Evolutionary conservation across 2,888 invertebrate genomes (phyloP).

Genomic region (Hedya salicella): DNA sequence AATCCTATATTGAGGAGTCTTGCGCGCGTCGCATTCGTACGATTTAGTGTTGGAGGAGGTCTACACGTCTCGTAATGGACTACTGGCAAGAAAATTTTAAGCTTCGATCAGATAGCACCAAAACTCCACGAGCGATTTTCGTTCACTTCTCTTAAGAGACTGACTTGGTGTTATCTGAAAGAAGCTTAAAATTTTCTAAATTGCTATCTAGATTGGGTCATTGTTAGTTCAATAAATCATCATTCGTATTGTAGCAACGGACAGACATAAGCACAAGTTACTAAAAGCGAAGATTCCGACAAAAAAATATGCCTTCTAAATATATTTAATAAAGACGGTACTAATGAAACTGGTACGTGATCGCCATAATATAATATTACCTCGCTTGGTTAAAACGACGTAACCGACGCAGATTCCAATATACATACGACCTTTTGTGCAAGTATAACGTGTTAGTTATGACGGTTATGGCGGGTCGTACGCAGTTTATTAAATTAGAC

Average conservation of each 20-base stretch:
- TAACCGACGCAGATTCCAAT: not conserved
- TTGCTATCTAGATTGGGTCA: not conserved
- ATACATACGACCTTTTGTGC: not conserved
- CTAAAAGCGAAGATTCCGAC: constrained; percentile 8
- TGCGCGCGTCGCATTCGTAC: too few species aligned
- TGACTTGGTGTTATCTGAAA: too few species aligned
- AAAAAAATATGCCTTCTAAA: constrained; percentile 24
- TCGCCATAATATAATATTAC: constrained; percentile 19
- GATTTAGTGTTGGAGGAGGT: too few species aligned
- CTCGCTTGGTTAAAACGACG: not conserved
- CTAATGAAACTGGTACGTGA: constrained; percentile 29
- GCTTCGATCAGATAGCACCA: too few species aligned
- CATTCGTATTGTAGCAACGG: not conserved
- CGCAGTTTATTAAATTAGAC: constrained; percentile 25
- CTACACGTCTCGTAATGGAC: too few species aligned
- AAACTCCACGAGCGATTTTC: too few species aligned
- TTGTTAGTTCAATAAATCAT: not conserved
- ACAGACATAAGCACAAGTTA: constrained; percentile 19
- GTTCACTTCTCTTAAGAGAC: too few species aligned
- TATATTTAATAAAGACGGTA: constrained; percentile 26
- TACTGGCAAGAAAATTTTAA: too few species aligned
- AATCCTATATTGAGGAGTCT: too few species aligned
- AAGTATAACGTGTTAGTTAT: not conserved
- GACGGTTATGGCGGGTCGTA: not conserved
- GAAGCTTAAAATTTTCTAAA: not conserved